Percentiles rank a stretch among this genome's conserved stretches.
Evolutionary conservation across 2,113 vertebrate genomes (phyloP).

Genomic region (Hippocampus mohnikei): DNA sequence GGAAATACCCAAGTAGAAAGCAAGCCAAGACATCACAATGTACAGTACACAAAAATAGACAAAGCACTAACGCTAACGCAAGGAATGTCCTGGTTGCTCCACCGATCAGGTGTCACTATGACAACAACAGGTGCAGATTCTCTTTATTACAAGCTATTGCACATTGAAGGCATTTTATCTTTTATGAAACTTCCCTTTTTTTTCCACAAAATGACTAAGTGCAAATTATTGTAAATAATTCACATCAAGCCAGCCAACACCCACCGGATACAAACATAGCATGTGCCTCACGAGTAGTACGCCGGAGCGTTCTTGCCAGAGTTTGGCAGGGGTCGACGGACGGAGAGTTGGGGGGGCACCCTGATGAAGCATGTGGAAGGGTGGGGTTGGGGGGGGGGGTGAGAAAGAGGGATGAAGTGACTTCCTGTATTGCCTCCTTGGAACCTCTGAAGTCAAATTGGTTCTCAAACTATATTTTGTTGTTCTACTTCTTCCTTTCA

Average conservation of each 20-base stretch:
- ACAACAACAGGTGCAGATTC: no score
- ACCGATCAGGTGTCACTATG: not conserved
- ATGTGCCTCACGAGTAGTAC: conserved; percentile 64
- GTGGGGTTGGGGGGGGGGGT: conserved; percentile 11
- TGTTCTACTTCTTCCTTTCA: no score
- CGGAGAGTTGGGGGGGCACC: conserved; percentile 64
- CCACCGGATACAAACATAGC: conserved; percentile 57
- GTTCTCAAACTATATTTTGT: no score
- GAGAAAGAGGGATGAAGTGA: conserved; percentile 57
- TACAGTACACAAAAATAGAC: not conserved
- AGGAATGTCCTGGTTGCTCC: not conserved
- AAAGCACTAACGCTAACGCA: not conserved
- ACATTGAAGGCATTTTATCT: not conserved
- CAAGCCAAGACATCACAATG: not conserved
- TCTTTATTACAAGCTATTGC: not conserved
- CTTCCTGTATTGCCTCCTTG: conserved; percentile 4
- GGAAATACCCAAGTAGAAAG: not conserved
- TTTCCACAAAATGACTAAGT: not conserved
- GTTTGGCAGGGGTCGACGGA: conserved; percentile 51
- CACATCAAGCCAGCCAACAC: conserved; percentile 46
- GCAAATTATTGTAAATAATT: not conserved
- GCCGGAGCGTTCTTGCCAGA: conserved; percentile 62
- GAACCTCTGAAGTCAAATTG: not conserved
- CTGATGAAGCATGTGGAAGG: conserved; percentile 60
- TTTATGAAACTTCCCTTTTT: not conserved